These are phyloP conservation scores for Drosophila koepferae DNA, from an alignment of 2,888 invertebrate genomes.

Conservation along the genomic window DNA sequence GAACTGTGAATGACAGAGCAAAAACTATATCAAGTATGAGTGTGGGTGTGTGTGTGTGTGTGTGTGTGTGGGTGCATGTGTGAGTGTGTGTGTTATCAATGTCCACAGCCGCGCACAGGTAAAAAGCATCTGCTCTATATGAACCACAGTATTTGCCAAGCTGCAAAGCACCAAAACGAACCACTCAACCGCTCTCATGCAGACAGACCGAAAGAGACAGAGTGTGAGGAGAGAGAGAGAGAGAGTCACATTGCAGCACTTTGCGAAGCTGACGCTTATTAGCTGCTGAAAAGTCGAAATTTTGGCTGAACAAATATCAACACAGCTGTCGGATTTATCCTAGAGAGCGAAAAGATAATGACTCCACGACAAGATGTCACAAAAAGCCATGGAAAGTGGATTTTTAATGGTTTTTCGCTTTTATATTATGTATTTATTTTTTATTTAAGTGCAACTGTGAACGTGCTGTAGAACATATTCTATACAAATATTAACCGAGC, in stretches of 20 bases:
- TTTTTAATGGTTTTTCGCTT: slow-evolving; percentile 38
- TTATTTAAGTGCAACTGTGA: slow-evolving; percentile 26
- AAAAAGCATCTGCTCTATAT: neutral
- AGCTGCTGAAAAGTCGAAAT: slow-evolving; percentile 33
- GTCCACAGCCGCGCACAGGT: slow-evolving; percentile 14
- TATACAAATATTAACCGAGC: slow-evolving; percentile 2
- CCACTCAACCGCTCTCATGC: slow-evolving; percentile 17
- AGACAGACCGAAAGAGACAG: neutral
- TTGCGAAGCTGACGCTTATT: slow-evolving; percentile 8
- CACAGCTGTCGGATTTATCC: slow-evolving; percentile 19
- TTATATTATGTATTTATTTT: slow-evolving; percentile 6
- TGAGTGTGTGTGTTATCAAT: neutral
- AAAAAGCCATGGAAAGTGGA: slow-evolving; percentile 1
- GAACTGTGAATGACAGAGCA: slow-evolving; percentile 15
- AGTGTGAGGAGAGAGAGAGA: neutral
- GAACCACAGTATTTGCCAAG: slow-evolving; percentile 17
- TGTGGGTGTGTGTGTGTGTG: neutral
- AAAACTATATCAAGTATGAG: neutral
- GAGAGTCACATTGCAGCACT: slow-evolving; percentile 17
- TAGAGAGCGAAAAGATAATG: slow-evolving; percentile 5
- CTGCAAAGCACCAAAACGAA: slow-evolving; percentile 15
- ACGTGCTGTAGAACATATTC: neutral
- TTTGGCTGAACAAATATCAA: slow-evolving; percentile 31
- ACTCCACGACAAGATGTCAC: slow-evolving; percentile 3
- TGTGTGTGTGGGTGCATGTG: neutral